These are phyloP conservation scores for Allolobophora icterica DNA, from an alignment of 2,888 invertebrate genomes.

Conservation along the genomic window DNA sequence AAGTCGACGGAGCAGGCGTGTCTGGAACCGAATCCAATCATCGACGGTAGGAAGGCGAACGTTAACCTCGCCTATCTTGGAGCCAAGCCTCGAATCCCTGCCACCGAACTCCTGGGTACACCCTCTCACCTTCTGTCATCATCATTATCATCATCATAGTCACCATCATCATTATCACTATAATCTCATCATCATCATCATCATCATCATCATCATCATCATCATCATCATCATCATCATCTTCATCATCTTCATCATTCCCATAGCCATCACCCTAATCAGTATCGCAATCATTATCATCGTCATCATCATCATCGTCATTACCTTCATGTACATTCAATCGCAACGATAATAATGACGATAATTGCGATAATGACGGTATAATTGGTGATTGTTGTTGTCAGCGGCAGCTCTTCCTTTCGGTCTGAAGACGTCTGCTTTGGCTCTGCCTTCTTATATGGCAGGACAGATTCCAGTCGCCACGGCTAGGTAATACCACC, in stretches of 20 bases:
- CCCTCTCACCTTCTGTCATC: too few relatives aligned
- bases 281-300: neutral
- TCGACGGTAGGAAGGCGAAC: constrained; percentile 96
- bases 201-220: too few relatives aligned
- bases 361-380: neutral
- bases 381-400: neutral
- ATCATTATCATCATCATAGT: too few relatives aligned
- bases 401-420: neutral
- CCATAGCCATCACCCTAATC: neutral
- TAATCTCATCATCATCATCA: too few relatives aligned
- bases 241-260: neutral
- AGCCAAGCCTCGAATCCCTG: constrained; percentile 80
- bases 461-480: neutral
- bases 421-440: neutral
- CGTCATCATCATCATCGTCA: neutral
- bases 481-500: neutral
- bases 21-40: constrained; percentile 97
- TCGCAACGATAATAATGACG: neutral
- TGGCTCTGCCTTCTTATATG: neutral
- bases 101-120: neutral
- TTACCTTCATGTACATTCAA: too few relatives aligned
- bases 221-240: neutral
- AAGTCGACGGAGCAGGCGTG: constrained; percentile 93
- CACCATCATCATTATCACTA: too few relatives aligned
- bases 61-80: constrained; percentile 96